Percentiles rank a stretch among this genome's conserved stretches.
Conservation (phyloP, 2,888 invertebrate species). For the Coelinius sp. region DNA sequence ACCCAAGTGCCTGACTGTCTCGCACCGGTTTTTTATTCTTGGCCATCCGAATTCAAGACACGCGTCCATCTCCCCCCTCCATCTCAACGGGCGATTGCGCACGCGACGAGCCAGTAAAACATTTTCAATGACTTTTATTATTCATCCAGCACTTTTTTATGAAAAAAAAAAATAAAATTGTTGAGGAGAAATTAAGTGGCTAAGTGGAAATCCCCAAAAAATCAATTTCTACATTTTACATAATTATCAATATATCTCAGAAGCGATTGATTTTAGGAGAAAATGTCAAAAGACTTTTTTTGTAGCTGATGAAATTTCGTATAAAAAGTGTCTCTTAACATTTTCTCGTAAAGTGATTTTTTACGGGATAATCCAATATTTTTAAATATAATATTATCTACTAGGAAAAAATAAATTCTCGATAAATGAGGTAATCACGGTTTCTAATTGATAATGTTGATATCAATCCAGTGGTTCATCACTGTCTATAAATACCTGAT, state of each 20-base stretch:
- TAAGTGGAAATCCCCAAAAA: no score
- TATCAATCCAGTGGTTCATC: not conserved
- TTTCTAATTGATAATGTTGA: not conserved
- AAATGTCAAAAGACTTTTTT: no score
- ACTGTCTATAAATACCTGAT: not conserved
- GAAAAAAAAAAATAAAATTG: no score
- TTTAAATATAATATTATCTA: not conserved
- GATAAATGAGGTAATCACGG: slow-evolving; percentile 6
- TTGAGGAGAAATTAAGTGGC: no score
- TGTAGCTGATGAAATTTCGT: no score
- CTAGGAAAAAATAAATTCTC: not conserved
- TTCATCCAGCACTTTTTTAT: not conserved
- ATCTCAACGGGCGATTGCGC: not conserved
- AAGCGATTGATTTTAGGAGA: no score
- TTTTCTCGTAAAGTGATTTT: no score
- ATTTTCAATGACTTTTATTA: not conserved
- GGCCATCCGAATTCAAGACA: slow-evolving; percentile 40
- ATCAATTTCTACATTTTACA: no score
- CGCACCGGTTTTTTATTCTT: slow-evolving; percentile 36
- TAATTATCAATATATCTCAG: no score
- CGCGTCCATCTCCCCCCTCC: slow-evolving; percentile 32
- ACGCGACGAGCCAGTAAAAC: not conserved
- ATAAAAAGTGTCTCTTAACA: no score
- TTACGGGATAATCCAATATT: no score
- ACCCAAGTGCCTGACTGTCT: not conserved